A percentile compares a stretch with the other conserved stretches of the same genome.
phyloP scores from a whole-genome alignment of 2,113 vertebrate species.

The Callocephalon fimbriatum region DNA sequence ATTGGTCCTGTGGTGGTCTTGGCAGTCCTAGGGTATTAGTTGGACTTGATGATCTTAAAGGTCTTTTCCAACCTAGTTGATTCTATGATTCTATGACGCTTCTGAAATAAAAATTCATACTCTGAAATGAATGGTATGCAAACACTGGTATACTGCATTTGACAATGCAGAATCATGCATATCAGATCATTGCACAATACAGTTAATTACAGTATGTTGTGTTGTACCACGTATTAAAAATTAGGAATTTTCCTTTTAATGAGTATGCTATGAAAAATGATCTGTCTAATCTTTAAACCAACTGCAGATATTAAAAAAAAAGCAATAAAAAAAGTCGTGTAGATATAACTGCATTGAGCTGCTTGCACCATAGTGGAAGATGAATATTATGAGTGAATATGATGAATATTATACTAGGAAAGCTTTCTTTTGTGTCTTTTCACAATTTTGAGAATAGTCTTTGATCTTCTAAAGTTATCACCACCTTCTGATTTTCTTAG shows the following conservation, averaged over 20 bases:
- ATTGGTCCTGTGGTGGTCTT: neutral
- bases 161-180: neutral
- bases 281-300: neutral
- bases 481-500: neutral
- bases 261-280: neutral
- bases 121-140: neutral
- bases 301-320: neutral
- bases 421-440: neutral
- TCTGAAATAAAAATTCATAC: neutral
- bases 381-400: neutral
- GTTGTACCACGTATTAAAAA: neutral
- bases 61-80: too few species aligned
- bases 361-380: neutral
- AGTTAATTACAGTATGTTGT: neutral
- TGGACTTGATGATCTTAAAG: too few species aligned
- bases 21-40: too few species aligned
- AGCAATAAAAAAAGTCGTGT: fast-evolving
- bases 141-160: neutral
- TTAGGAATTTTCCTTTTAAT: neutral
- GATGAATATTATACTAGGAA: neutral
- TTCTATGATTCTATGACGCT: neutral
- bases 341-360: neutral
- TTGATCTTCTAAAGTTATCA: neutral
- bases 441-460: neutral
- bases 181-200: neutral